Base-by-base conservation (phyloP, 1,140 invertebrate species). In the Sarcophaga bullata region DNA sequence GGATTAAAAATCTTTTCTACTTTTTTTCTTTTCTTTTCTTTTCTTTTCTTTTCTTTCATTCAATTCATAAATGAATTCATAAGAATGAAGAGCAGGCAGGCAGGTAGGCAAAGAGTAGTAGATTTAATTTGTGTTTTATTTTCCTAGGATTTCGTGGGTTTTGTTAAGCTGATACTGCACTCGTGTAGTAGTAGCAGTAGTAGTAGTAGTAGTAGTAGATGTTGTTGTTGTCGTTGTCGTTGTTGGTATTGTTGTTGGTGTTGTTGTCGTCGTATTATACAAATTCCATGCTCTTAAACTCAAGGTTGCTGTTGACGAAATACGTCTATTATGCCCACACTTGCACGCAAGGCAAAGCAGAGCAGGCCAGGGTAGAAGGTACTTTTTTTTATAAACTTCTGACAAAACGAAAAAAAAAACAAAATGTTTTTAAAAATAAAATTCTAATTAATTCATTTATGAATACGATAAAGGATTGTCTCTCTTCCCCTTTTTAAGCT, bases 401-500 rank as follows among this genome's bases (percentile, higher is more conserved):
- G 25, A n/a, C 25, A 7, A 58, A 58, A 58, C 13, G 54, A 58
- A 58, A 58, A 15, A 58, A n/a, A 4, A 37, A 37, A 37, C 25
- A 37, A 58, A 58, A 58, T 13, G 54, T 58, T n/a, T 11, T 58
- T 58, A 58, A n/a, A 58, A 58, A 58, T 58, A 58, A n/a, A 58
- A 58, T 58, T 58, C 54, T 15, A 58, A 58, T 58, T 11, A 58
- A 58, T 58, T 58, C 54, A 58, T 58, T 58, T n/a, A 58, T 58
- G 54, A 58, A 58, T 58, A n/a, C 25, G 25, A 37, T 37, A 37
- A 37, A 37, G 25, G 25, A 37, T 37, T 37, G 25, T 37, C 25
- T 37, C 25, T 37, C 25, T 37, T 37, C 25, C 25, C 25, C 25
- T 4, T 37, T 37, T 37, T 37, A 37, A 2, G 1, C 1, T 37